Evolutionary conservation across 1,140 invertebrate genomes (phyloP).

Genomic region (Phthorimaea operculella): DNA sequence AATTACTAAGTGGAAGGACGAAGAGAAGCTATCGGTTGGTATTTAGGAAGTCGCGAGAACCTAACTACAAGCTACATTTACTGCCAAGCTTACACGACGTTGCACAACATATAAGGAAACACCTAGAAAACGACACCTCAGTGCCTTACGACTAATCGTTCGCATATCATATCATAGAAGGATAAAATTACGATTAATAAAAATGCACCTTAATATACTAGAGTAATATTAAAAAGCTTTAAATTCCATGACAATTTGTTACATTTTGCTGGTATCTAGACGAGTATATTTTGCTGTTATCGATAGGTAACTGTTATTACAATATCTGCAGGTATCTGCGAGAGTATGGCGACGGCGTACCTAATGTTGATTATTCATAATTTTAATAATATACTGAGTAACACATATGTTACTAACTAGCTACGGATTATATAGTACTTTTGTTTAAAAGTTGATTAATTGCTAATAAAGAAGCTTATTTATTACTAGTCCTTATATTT

Average conservation of each 20-base stretch:
- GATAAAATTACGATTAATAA: constrained; percentile 57
- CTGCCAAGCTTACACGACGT: constrained; percentile 58
- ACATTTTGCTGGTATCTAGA: constrained; percentile 11
- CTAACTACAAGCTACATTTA: constrained; percentile 62
- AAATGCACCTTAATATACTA: constrained; percentile 59
- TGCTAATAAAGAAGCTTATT: constrained; percentile 51
- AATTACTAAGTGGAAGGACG: constrained; percentile 58
- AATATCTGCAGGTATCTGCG: constrained; percentile 14
- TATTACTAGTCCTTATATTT: constrained; percentile 44
- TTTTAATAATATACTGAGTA: constrained; percentile 32
- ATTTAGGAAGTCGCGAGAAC: constrained; percentile 63
- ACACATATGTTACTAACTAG: constrained; percentile 45
- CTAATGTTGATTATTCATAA: constrained; percentile 26
- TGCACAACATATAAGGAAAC: constrained; percentile 59
- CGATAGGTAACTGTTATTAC: constrained; percentile 20
- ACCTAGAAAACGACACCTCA: constrained; percentile 52
- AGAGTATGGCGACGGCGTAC: constrained; percentile 11
- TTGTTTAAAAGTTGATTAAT: constrained; percentile 56
- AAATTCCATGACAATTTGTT: constrained; percentile 36
- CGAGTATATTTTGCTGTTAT: constrained; percentile 4
- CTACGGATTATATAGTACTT: constrained; percentile 58
- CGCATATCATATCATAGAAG: constrained; percentile 52
- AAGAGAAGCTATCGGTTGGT: constrained; percentile 58
- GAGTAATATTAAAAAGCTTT: constrained; percentile 49
- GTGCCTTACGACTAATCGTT: constrained; percentile 53